phyloP scores from a whole-genome alignment of 2,797 vertebrate species.

The Borostomias antarcticus region DNA sequence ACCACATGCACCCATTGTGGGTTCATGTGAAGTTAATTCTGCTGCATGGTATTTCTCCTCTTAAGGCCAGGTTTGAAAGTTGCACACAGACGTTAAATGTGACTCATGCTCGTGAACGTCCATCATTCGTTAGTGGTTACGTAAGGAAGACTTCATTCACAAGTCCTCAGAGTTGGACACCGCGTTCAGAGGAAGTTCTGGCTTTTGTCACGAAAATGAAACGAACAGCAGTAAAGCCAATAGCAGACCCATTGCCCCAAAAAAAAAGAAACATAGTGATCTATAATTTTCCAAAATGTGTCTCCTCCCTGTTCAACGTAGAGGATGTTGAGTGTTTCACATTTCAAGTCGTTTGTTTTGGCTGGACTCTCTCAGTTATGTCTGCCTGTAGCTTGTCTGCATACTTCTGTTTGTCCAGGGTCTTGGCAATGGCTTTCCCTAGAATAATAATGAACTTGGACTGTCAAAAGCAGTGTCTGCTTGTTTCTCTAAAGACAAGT shows the following conservation, averaged over 20 bases:
- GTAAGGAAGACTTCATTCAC: neutral
- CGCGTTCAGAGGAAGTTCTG: neutral
- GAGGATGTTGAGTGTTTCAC: neutral
- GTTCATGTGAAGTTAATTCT: slow-evolving; percentile 53
- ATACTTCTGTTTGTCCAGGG: slow-evolving; percentile 22
- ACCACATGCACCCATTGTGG: slow-evolving; percentile 66
- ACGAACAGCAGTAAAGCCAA: neutral
- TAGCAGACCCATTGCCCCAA: neutral
- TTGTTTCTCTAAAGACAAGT: neutral
- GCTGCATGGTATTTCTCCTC: slow-evolving; percentile 43
- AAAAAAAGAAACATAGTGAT: neutral
- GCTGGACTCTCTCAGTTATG: slow-evolving; percentile 31
- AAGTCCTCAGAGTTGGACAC: neutral
- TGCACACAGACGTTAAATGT: slow-evolving; percentile 6
- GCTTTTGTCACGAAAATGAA: neutral
- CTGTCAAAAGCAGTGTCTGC: slow-evolving; percentile 1
- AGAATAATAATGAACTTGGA: slow-evolving; percentile 23
- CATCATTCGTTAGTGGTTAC: neutral
- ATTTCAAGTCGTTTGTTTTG: slow-evolving; percentile 29
- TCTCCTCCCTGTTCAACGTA: neutral
- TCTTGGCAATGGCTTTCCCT: slow-evolving; percentile 5
- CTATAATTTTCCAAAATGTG: slow-evolving; percentile 3
- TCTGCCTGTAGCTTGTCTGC: slow-evolving; percentile 29
- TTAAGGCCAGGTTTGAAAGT: slow-evolving; percentile 40
- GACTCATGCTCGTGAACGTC: neutral